phyloP scores from a whole-genome alignment of 2,888 invertebrate genomes.

The Coenonympha arcania region DNA sequence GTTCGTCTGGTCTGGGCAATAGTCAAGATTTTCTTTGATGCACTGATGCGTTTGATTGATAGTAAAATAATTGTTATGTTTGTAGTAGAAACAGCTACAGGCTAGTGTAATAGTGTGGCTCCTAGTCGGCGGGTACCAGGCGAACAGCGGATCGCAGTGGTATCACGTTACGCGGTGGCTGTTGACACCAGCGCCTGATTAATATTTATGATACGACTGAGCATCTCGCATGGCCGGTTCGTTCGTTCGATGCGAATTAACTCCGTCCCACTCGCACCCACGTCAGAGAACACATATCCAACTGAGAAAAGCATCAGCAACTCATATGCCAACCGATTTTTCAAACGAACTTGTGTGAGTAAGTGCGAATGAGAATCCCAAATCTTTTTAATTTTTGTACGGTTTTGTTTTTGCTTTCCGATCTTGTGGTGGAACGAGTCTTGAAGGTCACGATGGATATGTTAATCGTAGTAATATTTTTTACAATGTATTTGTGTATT shows the following conservation, averaged over 20 bases:
- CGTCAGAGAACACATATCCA: constrained; percentile 31
- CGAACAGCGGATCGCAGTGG: constrained; percentile 64
- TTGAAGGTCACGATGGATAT: constrained; percentile 34
- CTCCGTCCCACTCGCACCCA: constrained; percentile 55
- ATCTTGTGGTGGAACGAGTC: constrained; percentile 38
- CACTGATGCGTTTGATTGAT: constrained; percentile 35
- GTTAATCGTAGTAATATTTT: constrained; percentile 8
- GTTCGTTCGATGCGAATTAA: constrained; percentile 64
- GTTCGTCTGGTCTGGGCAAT: not conserved
- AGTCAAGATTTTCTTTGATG: constrained; percentile 5
- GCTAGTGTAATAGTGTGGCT: constrained; percentile 50
- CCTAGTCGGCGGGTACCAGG: constrained; percentile 55
- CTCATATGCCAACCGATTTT: constrained; percentile 56
- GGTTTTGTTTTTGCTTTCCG: constrained; percentile 46
- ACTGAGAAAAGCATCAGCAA: constrained; percentile 45
- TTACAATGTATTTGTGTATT: constrained; percentile 1
- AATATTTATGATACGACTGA: constrained; percentile 75
- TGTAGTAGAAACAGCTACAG: constrained; percentile 40
- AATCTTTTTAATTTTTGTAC: constrained; percentile 61
- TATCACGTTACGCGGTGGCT: constrained; percentile 75
- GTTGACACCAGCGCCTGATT: constrained; percentile 75
- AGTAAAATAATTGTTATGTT: constrained; percentile 28
- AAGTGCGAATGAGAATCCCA: constrained; percentile 71
- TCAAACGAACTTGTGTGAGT: constrained; percentile 60
- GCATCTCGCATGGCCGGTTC: constrained; percentile 74